These are phyloP conservation scores for Heterodera schachtii DNA, from an alignment of 1,140 invertebrate species.

Conservation along the genomic window DNA sequence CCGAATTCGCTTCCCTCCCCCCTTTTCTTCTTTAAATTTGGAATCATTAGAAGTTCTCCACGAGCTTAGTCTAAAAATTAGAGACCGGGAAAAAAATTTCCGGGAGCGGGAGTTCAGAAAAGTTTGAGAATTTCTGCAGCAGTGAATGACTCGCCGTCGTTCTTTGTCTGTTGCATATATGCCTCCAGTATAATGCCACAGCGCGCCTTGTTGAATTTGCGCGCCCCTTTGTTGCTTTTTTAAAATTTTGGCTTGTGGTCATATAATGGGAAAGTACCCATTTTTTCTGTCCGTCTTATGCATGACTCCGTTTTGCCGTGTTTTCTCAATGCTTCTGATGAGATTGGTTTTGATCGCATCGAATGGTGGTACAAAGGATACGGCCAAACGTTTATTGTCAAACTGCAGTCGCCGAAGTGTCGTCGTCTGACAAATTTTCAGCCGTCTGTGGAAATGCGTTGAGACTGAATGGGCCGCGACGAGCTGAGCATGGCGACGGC, in stretches of 20 bases:
- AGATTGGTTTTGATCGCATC: not conserved
- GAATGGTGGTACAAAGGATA: conserved; percentile 31
- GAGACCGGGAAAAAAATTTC: too few species aligned
- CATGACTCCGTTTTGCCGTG: conserved; percentile 36
- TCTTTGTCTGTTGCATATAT: too few species aligned
- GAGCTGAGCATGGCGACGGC: not conserved
- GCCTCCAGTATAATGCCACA: too few species aligned
- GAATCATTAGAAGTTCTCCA: too few species aligned
- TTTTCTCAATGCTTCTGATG: not conserved
- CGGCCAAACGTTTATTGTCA: conserved; percentile 17
- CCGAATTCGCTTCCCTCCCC: not conserved
- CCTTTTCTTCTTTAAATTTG: not conserved
- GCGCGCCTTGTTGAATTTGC: too few species aligned
- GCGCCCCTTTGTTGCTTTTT: not conserved
- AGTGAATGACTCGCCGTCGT: too few species aligned
- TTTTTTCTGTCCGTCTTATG: conserved; percentile 17
- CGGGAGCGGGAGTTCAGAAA: too few species aligned
- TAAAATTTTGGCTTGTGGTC: too few species aligned
- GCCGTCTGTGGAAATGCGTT: not conserved
- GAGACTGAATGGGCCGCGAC: not conserved
- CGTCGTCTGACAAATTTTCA: not conserved
- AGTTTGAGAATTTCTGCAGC: too few species aligned
- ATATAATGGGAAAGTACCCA: too few species aligned
- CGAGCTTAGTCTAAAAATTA: too few species aligned
- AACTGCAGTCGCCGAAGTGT: not conserved